Evolutionary conservation across 2,888 invertebrate species (phyloP), one percentile per base, ranked within the genome.

Genomic region (Mythimna albipuncta): DNA sequence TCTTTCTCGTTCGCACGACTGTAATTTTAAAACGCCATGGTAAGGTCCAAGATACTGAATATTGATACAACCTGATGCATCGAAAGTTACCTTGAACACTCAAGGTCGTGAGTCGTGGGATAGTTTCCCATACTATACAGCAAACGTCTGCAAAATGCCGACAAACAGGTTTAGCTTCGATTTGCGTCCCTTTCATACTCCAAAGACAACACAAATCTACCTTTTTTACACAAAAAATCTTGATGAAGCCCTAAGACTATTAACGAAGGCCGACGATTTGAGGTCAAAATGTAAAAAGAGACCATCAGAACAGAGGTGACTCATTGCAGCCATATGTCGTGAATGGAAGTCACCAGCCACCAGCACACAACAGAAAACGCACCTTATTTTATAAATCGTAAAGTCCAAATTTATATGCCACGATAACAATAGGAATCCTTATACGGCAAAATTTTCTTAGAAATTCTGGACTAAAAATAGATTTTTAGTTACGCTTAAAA

Each of bases 381-480:
- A 77, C 63, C 64, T 66, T 81, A 79, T 10, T 0, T 0, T 0
- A 0, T 0, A 44, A 13, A 1, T 3, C 2, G 50, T 81, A 83
- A 63, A 78, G 80, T 72, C 50, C 41, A 74, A 66, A 74, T 59
- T 84, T 58, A 52, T 61, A 54, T 69, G 70, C 69, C 59, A 58
- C n/a, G 16, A 32, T 61, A 61, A 52, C 75, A 78, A 83, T 85
- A 78, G 72, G 75, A 82, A 75, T 84, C 82, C 80, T 64, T 82
- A 64, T 62, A 82, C 62, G 80, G 79, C 52, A 79, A 75, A 70
- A 74, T 77, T 84, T 85, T 82, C 81, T 86, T 66, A 81, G 82
- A 82, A 84, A 79, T 76, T 73, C 78, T 69, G 69, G 16, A 71
- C 82, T 86, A 81, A 77, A 84, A 77, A 82, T 85, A 85, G 79